Conservation (phyloP, 1,140 invertebrate species). For the Leptinotarsa texana region DNA sequence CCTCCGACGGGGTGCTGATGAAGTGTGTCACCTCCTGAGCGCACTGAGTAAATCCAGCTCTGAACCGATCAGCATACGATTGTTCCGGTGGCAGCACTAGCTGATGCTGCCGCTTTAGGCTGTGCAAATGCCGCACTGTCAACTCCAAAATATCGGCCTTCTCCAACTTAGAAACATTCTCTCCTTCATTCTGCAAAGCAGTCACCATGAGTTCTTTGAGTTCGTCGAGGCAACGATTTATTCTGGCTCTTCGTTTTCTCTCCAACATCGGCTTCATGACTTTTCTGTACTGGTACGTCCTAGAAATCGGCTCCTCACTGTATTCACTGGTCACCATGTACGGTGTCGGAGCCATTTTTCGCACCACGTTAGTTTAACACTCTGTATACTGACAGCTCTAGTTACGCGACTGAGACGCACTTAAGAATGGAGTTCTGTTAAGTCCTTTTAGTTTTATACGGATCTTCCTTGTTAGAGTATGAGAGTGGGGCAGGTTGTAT, state of each 20-base stretch:
- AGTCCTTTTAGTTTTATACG: conserved; percentile 43
- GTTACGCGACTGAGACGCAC: conserved; percentile 12
- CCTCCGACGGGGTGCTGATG: conserved; percentile 57
- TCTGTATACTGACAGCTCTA: conserved; percentile 10
- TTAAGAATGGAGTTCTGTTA: conserved; percentile 40
- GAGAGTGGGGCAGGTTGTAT: conserved; percentile 30
- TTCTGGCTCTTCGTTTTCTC: conserved; percentile 87
- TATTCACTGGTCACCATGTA: conserved; percentile 47
- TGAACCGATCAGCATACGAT: conserved; percentile 79
- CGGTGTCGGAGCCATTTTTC: conserved; percentile 48
- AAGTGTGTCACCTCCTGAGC: conserved; percentile 89
- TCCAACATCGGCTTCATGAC: conserved; percentile 96
- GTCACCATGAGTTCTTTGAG: conserved; percentile 91
- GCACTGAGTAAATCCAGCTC: conserved; percentile 88
- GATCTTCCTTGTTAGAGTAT: conserved; percentile 24
- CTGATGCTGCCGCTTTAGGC: conserved; percentile 74
- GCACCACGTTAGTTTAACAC: conserved; percentile 21
- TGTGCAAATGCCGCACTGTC: conserved; percentile 89
- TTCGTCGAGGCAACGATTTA: conserved; percentile 92
- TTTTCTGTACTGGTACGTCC: conserved; percentile 90
- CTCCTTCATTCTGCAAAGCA: conserved; percentile 81
- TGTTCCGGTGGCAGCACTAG: conserved; percentile 66
- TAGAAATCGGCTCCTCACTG: conserved; percentile 70
- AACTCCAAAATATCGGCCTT: conserved; percentile 96
- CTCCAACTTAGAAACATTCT: conserved; percentile 90